A percentile compares a stretch with the other conserved stretches of the same genome.
These are phyloP conservation scores for Linurgus olivaceus DNA, from an alignment of 2,797 vertebrate species.

Conservation along the genomic window DNA sequence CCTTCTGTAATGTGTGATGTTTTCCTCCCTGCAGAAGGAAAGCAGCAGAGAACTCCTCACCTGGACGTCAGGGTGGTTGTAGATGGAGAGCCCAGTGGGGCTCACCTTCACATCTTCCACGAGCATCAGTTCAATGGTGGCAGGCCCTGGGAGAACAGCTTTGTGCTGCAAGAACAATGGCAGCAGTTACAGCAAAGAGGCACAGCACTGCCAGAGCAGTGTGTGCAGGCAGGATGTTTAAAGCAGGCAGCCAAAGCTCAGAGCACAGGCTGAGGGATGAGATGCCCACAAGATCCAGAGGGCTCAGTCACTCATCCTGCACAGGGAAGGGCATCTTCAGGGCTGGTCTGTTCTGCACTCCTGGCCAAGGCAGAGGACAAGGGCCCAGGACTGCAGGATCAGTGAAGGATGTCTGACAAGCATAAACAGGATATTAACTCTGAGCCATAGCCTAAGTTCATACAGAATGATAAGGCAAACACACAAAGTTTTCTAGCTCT, in stretches of 20 bases:
- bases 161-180: slow-evolving; percentile 74
- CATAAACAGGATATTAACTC: background rate
- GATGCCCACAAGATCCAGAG: background rate
- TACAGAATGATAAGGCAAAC: background rate
- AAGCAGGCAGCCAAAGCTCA: background rate
- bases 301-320: background rate
- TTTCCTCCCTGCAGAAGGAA: background rate
- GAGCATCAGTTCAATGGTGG: slow-evolving; percentile 87
- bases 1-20: background rate
- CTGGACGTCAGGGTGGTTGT: slow-evolving; percentile 88
- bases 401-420: background rate
- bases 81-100: slow-evolving; percentile 84
- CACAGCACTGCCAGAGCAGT: background rate
- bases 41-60: slow-evolving; percentile 69
- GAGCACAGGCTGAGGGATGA: background rate
- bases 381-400: background rate
- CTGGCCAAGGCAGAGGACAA: background rate
- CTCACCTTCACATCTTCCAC: slow-evolving; percentile 90
- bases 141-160: slow-evolving; percentile 79
- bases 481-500: background rate
- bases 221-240: background rate
- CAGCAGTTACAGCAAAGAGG: background rate
- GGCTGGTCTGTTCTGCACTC: background rate
- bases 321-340: background rate
- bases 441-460: background rate